Base-by-base conservation (phyloP, 2,113 vertebrate genomes). In the Apeltes quadracus region DNA sequence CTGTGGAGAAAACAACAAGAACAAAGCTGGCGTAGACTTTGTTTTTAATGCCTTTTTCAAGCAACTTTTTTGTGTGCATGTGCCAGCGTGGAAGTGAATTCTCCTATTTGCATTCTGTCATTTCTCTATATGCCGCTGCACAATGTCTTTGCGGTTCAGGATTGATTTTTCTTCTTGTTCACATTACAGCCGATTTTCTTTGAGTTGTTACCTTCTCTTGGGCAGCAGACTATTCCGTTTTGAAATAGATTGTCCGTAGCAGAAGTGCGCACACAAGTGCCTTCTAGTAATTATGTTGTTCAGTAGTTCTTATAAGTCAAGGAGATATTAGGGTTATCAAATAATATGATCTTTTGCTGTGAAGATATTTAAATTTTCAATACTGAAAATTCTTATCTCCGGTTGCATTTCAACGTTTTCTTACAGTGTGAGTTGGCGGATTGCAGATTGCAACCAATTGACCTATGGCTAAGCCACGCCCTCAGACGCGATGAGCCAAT, bases 21-120 rank as follows among this genome's bases (percentile, higher is more conserved):
- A 56, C 5, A 48, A 41, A 34, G 18, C 58, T 15, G 16, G 0
- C n/a, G 18, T 5, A 48, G 48, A 0, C 36, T 38, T 62, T 5
- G 27, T 46, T 36, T 76, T 15, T 18, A 44, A 5, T 54, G 53
- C 57, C 41, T 25, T 34, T 68, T 69, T 20, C 4, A 22, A 56
- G 1, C 7, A 25, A 1, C 1, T 15, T 34, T 1, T 61, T 27
- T 70, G 72, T 69, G 0, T 53, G 44, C 36, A 16, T 0, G 25
- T 29, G 11, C 48, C 29, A 64, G 36, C 13, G 44, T 32, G 38
- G 20, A 18, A 46, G 54, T 7, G 7, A 46, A 46, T n/a, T 46
- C 7, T 20, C 7, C 3, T 4, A 8, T 46, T 46, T 9, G 20
- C 20, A n/a, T 48, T 7, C 46, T n/a, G 46, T 46, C 44, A 46